Evolutionary conservation across 1,140 invertebrate species (phyloP), one percentile per base, ranked within the genome.

Genomic region (Helicorthomorpha holstii): DNA sequence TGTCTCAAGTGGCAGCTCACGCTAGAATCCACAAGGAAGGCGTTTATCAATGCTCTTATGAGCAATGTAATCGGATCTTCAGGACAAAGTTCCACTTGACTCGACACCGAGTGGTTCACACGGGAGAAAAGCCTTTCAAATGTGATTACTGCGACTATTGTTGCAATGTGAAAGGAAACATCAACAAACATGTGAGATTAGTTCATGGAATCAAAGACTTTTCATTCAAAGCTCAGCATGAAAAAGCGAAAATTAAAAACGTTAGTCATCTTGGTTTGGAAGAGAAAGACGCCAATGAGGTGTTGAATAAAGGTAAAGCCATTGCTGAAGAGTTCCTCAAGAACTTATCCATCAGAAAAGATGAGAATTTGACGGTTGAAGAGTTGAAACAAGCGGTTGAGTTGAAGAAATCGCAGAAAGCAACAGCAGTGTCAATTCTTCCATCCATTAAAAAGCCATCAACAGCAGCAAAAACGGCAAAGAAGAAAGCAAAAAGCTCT

Each of bases 41-140:
- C 26, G 25, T 22, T 16, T 25, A 56, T 43, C 23, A 49, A 21
- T 59, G 58, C 47, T n/a, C n/a, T n/a, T n/a, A n/a, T n/a, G 52
- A 50, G 2, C 53, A 57, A 25, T 59, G 58, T 29, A 27, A 48
- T 43, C 57, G 53, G 45, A 26, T 49, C 25, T 57, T 57, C n/a
- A 24, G 38, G 3, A 56, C 51, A n/a, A 54, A 51, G n/a, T 51
- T 53, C 19, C 58, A 68, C 53, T 53, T 69, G 25, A 63, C 62
- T 49, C 58, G 66, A 1, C 66, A 69, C 54, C 58, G 65, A 53
- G 60, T 67, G 58, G 59, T 66, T 23, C 66, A 69, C 50, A 65
- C 65, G 16, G 66, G 65, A 21, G 60, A 64, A 45, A 60, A 59
- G 24, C 66, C 66, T 3, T 60, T 50, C 47, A 43, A 50, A 12